Conservation (phyloP, 2,113 vertebrate species). For the Trachemys scripta region DNA sequence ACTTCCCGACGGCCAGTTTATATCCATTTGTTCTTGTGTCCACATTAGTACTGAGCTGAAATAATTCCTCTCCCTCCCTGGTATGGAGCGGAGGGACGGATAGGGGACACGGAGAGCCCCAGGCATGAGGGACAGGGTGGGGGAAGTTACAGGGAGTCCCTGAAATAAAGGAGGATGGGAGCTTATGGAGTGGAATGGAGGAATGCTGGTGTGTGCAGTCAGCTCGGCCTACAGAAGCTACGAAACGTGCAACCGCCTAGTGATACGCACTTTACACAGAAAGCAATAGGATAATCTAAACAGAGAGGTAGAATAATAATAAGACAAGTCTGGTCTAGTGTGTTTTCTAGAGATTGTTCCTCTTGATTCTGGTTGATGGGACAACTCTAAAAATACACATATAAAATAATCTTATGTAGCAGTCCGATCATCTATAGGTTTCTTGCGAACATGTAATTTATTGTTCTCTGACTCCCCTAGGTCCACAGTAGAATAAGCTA, state of each 20-base stretch:
- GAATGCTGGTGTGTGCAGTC: neutral
- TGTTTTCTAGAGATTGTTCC: neutral
- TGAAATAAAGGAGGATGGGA: neutral
- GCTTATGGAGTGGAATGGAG: neutral
- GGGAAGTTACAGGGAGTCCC: neutral
- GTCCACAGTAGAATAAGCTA: neutral
- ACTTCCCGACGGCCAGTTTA: no score
- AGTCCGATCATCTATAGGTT: neutral
- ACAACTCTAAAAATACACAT: neutral
- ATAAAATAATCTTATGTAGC: neutral
- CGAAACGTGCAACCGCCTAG: neutral
- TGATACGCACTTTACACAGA: neutral
- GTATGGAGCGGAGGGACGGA: neutral
- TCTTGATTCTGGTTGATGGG: neutral
- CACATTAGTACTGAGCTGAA: no score
- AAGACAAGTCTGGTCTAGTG: neutral
- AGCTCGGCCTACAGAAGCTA: neutral
- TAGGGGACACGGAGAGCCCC: neutral
- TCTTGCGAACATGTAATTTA: neutral
- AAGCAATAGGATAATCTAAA: neutral
- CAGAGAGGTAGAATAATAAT: neutral
- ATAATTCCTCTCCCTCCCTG: no score
- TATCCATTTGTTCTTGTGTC: no score
- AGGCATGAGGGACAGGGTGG: neutral
- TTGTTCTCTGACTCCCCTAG: neutral